phyloP scores from a whole-genome alignment of 2,888 invertebrate species.

The Eutolmus rufibarbis region DNA sequence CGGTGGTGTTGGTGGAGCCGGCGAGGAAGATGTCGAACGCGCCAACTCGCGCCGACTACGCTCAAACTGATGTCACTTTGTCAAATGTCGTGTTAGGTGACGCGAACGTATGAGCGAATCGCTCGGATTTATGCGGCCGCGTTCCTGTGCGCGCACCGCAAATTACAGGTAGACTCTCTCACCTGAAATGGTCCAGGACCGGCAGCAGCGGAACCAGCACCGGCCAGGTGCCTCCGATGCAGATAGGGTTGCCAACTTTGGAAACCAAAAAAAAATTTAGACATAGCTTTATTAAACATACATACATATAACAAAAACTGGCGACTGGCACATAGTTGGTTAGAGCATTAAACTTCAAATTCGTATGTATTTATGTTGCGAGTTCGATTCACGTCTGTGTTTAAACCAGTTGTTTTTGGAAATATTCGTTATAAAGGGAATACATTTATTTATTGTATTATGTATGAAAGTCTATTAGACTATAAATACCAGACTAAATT shows the following conservation, averaged over 20 bases:
- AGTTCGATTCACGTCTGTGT: too few species aligned
- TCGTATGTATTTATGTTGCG: too few species aligned
- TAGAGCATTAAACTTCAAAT: too few species aligned
- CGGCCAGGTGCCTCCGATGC: neutral
- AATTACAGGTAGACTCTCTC: neutral
- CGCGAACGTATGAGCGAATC: slow-evolving; percentile 31
- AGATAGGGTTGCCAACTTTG: neutral
- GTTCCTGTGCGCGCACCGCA: slow-evolving; percentile 7
- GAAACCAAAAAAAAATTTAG: too few species aligned
- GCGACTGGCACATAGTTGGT: too few species aligned
- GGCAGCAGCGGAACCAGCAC: neutral
- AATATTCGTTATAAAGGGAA: too few species aligned
- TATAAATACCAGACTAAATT: too few species aligned
- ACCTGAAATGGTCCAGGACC: neutral
- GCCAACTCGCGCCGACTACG: slow-evolving; percentile 48
- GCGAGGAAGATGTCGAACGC: slow-evolving; percentile 38
- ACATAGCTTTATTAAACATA: too few species aligned
- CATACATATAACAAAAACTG: too few species aligned
- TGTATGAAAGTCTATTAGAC: too few species aligned
- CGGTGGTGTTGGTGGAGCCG: neutral
- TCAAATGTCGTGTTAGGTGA: slow-evolving; percentile 51
- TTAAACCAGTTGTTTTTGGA: too few species aligned
- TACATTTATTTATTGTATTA: too few species aligned
- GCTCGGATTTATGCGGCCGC: slow-evolving; percentile 8
- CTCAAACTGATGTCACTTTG: slow-evolving; percentile 52